Conservation (phyloP, 1,140 invertebrate genomes). For the Drosophila pallidifrons region DNA sequence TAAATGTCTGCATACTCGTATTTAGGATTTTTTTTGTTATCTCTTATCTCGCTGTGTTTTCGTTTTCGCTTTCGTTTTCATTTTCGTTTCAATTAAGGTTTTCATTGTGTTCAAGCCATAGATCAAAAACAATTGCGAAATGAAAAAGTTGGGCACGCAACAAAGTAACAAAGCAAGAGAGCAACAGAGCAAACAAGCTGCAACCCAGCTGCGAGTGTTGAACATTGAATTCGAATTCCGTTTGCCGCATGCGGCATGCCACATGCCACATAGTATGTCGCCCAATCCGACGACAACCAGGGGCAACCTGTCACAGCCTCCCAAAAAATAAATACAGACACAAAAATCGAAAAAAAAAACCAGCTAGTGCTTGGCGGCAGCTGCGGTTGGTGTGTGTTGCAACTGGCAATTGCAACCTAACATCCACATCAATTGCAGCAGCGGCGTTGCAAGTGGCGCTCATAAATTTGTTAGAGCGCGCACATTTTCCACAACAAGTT, state of each 20-base stretch:
- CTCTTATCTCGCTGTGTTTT: background rate
- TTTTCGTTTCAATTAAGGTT: slow-evolving; percentile 42
- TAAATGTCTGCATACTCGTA: background rate
- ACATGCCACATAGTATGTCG: slow-evolving; percentile 36
- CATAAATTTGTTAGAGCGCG: slow-evolving; percentile 75
- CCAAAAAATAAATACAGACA: slow-evolving; percentile 27
- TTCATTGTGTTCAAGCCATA: slow-evolving; percentile 26
- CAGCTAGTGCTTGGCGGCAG: background rate
- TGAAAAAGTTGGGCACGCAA: slow-evolving; percentile 28
- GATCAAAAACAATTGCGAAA: slow-evolving; percentile 42
- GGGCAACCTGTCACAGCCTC: slow-evolving; percentile 66
- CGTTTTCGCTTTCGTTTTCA: background rate
- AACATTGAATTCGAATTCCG: slow-evolving; percentile 46
- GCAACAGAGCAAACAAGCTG: background rate
- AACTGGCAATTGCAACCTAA: slow-evolving; percentile 57
- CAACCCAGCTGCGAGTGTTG: slow-evolving; percentile 42
- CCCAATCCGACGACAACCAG: slow-evolving; percentile 42
- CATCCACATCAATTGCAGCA: slow-evolving; percentile 63
- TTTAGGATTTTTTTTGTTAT: background rate
- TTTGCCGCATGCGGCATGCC: slow-evolving; percentile 11
- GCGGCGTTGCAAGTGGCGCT: slow-evolving; percentile 58
- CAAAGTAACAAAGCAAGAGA: background rate
- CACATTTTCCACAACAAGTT: slow-evolving; percentile 67
- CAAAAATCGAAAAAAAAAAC: slow-evolving; percentile 2
- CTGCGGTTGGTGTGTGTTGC: slow-evolving; percentile 5